Base-by-base conservation (phyloP, 2,888 invertebrate species). In the Tetheella fluctuosa region DNA sequence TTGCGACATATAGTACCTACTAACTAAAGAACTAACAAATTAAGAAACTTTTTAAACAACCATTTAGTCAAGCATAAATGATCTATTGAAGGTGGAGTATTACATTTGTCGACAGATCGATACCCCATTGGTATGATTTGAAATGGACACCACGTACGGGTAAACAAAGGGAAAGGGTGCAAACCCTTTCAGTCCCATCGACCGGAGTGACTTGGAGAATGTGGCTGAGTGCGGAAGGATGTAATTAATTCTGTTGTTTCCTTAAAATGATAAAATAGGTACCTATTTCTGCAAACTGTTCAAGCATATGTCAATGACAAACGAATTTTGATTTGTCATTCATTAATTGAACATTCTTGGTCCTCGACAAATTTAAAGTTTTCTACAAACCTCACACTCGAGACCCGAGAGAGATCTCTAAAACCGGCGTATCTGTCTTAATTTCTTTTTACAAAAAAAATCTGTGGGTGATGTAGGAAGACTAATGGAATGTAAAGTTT, bases 61-160 rank as follows among this genome's bases (percentile, higher is more conserved):
- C 30, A 10, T 8, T 30, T 30, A 30, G 30, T 30, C 2, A 30
- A 10, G 1, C 30, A 30, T 0, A 37, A 37, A 37, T 37, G 13
- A 15, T n/a, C n/a, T n/a, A 13, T 37, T 2, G 2, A 17, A 3
- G 15, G n/a, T 39, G 20, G n/a, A 4, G 17, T 8, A 6, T 5
- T 48, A 48, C 20, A 48, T 17, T 48, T 8, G 17, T 48, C 6
- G 8, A 20, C 48, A n/a, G 8, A n/a, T 48, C 48, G 48, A 48
- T 48, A 48, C 10, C 20, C 10, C n/a, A 48, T 48, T 48, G 17
- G 48, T 10, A 48, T 20, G 20, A 34, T 34, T 39, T 6, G 48
- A 20, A 48, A 48, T 48, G 48, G 48, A 20, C 20, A 48, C 48
- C 48, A 20, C 48, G 48, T 48, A 48, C 17, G 20, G 20, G 48